phyloP scores from a whole-genome alignment of 37 sponge, comb jelly and placozoan species.

The Spongilla lacustris region DNA sequence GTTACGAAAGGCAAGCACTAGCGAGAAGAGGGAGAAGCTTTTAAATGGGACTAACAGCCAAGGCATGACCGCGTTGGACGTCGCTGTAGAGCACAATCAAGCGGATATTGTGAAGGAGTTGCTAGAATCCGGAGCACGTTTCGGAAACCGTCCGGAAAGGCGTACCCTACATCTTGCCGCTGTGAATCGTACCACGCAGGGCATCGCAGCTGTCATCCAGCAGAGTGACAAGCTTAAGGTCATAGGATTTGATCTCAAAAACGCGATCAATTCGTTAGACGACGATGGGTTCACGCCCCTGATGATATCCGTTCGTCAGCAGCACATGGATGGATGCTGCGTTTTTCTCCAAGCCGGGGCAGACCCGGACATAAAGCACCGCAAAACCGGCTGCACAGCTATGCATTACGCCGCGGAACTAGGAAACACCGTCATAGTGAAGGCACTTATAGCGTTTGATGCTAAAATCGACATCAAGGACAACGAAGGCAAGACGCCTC shows the following conservation, averaged over 20 bases:
- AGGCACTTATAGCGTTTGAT: conserved; percentile 51
- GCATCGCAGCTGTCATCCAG: neutral
- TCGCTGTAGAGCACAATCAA: neutral
- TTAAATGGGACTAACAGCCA: neutral
- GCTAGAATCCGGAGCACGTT: neutral
- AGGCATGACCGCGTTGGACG: neutral
- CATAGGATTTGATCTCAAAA: neutral
- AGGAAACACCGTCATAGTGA: conserved; percentile 12
- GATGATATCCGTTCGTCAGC: conserved; percentile 27
- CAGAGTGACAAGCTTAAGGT: neutral
- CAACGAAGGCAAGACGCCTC: conserved; percentile 18
- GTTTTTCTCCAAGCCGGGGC: conserved; percentile 22
- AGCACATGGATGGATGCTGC: conserved; percentile 11
- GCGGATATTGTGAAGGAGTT: neutral
- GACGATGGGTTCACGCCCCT: conserved; percentile 25
- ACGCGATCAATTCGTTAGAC: neutral
- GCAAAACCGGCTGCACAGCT: conserved; percentile 26
- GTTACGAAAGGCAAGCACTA: neutral
- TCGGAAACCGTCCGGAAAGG: neutral
- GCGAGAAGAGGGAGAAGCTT: neutral
- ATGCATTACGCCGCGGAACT: conserved; percentile 45
- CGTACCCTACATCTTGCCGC: neutral
- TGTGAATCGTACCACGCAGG: neutral
- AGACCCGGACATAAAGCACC: conserved; percentile 16
- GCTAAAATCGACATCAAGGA: conserved; percentile 32